Percentiles rank a stretch among this genome's conserved stretches.
These are phyloP conservation scores for Porites lutea DNA, from an alignment of 64 coral and sea anemone species.

Conservation along the genomic window DNA sequence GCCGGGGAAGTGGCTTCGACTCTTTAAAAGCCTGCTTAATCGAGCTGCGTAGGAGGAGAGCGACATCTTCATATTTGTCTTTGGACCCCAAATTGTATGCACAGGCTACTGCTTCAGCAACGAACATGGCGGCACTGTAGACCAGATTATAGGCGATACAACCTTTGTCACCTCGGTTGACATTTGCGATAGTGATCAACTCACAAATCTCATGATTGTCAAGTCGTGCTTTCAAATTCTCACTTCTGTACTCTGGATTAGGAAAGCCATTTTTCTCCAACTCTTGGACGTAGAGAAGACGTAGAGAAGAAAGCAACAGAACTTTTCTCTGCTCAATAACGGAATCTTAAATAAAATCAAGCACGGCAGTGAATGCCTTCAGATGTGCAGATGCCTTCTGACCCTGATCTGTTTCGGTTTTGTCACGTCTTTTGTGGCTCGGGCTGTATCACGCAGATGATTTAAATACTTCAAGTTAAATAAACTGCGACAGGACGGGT, in stretches of 20 bases:
- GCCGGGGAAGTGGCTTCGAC: no score
- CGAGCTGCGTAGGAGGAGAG: no score
- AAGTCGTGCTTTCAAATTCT: no score
- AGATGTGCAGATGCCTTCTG: not conserved
- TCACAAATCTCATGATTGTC: slow-evolving; percentile 8
- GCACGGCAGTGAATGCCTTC: slow-evolving; percentile 24
- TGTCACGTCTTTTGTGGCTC: not conserved
- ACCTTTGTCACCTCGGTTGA: no score
- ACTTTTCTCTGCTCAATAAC: not conserved
- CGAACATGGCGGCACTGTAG: no score
- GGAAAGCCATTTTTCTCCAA: not conserved
- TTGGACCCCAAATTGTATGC: no score
- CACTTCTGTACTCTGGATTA: not conserved
- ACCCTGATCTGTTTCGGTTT: not conserved
- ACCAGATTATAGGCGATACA: no score
- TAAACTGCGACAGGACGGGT: no score
- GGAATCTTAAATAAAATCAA: no score
- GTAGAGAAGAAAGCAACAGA: no score
- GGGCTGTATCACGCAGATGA: not conserved
- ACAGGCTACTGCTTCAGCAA: not conserved
- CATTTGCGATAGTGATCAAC: slow-evolving; percentile 6
- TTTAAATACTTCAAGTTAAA: slow-evolving; percentile 12
- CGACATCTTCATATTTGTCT: not conserved
- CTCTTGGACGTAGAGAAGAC: no score
- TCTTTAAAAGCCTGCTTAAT: no score